These are phyloP conservation scores for Cyclophora albipunctata DNA, from an alignment of 2,888 invertebrate species.

Conservation along the genomic window DNA sequence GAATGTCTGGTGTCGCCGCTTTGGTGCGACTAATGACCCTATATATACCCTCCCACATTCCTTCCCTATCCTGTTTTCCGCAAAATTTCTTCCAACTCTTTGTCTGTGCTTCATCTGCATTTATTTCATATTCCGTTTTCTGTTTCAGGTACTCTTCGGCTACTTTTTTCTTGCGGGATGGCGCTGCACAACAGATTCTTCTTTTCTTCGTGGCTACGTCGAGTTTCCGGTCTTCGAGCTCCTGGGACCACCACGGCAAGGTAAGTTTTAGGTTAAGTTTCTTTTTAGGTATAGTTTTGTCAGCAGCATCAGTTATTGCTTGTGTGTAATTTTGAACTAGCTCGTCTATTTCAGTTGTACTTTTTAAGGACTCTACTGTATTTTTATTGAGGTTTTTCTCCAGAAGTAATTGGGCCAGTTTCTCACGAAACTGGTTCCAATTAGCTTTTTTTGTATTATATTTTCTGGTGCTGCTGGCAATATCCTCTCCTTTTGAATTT, in stretches of 20 bases:
- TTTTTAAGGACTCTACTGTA: too few relatives aligned
- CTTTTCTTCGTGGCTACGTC: not conserved
- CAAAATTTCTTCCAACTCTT: slow-evolving; percentile 14
- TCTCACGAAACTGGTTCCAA: too few relatives aligned
- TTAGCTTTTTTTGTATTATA: too few relatives aligned
- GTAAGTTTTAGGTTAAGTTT: not conserved
- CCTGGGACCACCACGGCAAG: slow-evolving; percentile 5
- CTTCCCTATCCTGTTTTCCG: slow-evolving; percentile 9
- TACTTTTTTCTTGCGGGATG: too few relatives aligned
- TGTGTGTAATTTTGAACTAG: too few relatives aligned
- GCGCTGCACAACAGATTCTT: not conserved
- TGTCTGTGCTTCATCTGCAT: not conserved
- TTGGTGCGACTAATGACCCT: slow-evolving; percentile 4
- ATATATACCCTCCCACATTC: slow-evolving; percentile 15
- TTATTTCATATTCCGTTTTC: not conserved
- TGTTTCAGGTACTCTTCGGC: too few relatives aligned
- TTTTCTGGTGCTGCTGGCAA: too few relatives aligned
- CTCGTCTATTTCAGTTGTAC: too few relatives aligned
- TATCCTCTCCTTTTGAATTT: too few relatives aligned
- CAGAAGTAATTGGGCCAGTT: too few relatives aligned
- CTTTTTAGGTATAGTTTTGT: not conserved
- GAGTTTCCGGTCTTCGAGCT: not conserved
- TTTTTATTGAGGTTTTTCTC: too few relatives aligned
- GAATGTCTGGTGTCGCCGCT: not conserved
- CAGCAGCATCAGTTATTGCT: not conserved